Conservation (phyloP, 2,113 vertebrate genomes). For the Macquaria ambigua region DNA sequence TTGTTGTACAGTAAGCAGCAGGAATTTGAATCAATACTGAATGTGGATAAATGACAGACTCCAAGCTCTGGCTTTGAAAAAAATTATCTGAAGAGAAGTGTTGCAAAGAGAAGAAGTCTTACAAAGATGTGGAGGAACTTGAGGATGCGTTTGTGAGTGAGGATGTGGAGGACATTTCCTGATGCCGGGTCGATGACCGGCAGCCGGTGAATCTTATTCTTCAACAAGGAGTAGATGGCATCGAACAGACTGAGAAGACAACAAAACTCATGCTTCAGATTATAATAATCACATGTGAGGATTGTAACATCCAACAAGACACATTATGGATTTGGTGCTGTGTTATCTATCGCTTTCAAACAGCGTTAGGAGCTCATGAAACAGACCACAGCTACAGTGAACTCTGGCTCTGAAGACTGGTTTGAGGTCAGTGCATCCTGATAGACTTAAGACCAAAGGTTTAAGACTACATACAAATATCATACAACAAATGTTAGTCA, state of each 20-base stretch:
- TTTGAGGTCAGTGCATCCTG: too few relatives aligned
- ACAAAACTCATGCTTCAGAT: conserved; percentile 18
- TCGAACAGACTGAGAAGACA: conserved; percentile 90
- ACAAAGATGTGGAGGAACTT: conserved; percentile 96
- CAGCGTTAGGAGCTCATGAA: neutral
- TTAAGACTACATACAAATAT: neutral
- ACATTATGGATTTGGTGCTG: neutral
- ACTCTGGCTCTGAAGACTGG: too few relatives aligned
- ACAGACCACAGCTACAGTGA: neutral
- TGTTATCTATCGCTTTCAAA: neutral
- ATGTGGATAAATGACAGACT: neutral
- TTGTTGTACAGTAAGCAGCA: neutral
- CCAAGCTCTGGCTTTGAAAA: neutral
- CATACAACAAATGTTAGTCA: neutral
- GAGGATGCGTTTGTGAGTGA: conserved; percentile 96
- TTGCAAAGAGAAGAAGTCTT: conserved; percentile 23
- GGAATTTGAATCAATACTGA: neutral
- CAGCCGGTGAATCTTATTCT: conserved; percentile 96
- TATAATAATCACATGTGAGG: neutral
- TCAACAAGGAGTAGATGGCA: conserved; percentile 93
- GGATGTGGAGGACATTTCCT: conserved; percentile 94
- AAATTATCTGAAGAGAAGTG: neutral
- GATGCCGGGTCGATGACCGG: conserved; percentile 93
- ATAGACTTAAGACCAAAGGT: neutral
- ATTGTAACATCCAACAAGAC: neutral